Conservation (phyloP, 2,797 vertebrate genomes). For the Nothura maculosa region DNA sequence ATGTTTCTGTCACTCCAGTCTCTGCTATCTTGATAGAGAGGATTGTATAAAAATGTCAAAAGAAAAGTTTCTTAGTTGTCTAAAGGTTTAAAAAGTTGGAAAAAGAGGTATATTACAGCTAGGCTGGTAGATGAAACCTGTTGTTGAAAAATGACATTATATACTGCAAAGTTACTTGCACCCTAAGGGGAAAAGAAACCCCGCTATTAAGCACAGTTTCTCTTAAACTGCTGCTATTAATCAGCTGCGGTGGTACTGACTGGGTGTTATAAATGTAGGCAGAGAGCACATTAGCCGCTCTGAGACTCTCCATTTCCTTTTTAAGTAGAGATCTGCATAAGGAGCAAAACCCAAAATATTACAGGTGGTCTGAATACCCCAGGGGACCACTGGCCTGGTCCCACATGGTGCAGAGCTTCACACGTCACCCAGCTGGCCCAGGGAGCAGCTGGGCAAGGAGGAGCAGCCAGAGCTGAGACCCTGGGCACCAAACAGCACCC, state of each 20-base stretch:
- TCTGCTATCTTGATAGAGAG: background rate
- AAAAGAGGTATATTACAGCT: background rate
- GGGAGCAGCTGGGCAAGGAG: background rate
- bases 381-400: background rate
- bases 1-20: background rate
- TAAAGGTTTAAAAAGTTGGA: background rate
- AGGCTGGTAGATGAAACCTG: background rate
- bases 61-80: background rate
- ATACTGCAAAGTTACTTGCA: background rate
- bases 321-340: background rate
- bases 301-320: background rate
- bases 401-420: background rate
- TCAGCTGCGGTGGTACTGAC: background rate
- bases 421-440: background rate
- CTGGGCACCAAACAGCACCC: background rate
- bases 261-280: background rate
- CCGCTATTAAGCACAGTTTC: background rate
- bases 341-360: background rate
- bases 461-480: background rate
- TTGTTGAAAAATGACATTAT: slow-evolving; percentile 34
- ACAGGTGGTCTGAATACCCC: background rate
- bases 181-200: background rate
- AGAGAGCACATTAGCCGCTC: background rate
- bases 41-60: background rate
- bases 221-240: slow-evolving; percentile 38